Evolutionary conservation across 1,140 invertebrate species (phyloP).

Genomic region (Pogonus chalceus): DNA sequence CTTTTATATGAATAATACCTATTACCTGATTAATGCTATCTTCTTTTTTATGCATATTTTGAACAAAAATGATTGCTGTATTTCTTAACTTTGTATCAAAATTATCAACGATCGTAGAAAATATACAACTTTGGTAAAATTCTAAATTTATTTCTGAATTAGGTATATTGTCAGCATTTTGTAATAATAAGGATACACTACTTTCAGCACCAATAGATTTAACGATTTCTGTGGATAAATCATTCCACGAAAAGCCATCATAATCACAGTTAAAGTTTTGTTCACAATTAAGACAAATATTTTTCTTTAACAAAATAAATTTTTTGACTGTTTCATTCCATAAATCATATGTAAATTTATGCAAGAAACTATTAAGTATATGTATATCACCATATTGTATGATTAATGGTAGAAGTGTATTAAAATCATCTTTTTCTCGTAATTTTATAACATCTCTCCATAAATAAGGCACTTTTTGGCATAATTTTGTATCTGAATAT

Average conservation of each 20-base stretch:
- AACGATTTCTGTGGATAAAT: slow-evolving; percentile 27
- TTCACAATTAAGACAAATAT: slow-evolving; percentile 33
- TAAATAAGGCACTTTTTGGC: slow-evolving; percentile 24
- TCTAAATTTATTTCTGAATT: slow-evolving; percentile 26
- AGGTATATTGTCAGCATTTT: slow-evolving; percentile 30
- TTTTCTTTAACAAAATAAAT: slow-evolving; percentile 27
- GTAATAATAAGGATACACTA: slow-evolving; percentile 27
- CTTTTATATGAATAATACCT: too few species aligned
- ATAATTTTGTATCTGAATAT: slow-evolving; percentile 15
- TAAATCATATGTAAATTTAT: slow-evolving; percentile 25
- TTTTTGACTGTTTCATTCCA: slow-evolving; percentile 26
- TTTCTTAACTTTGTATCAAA: background rate
- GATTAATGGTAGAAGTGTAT: slow-evolving; percentile 20
- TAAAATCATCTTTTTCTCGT: slow-evolving; percentile 13
- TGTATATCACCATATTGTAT: slow-evolving; percentile 26
- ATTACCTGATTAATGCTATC: too few species aligned
- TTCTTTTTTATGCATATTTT: background rate
- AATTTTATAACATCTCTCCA: slow-evolving; percentile 20
- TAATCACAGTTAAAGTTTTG: slow-evolving; percentile 19
- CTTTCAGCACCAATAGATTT: slow-evolving; percentile 28
- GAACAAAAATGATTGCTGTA: background rate
- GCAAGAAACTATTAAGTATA: slow-evolving; percentile 19
- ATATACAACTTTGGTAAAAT: slow-evolving; percentile 32
- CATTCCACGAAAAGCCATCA: slow-evolving; percentile 28
- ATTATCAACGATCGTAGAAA: slow-evolving; percentile 13